Conservation (phyloP, 2,797 vertebrate genomes). For the Ataeniobius toweri region DNA sequence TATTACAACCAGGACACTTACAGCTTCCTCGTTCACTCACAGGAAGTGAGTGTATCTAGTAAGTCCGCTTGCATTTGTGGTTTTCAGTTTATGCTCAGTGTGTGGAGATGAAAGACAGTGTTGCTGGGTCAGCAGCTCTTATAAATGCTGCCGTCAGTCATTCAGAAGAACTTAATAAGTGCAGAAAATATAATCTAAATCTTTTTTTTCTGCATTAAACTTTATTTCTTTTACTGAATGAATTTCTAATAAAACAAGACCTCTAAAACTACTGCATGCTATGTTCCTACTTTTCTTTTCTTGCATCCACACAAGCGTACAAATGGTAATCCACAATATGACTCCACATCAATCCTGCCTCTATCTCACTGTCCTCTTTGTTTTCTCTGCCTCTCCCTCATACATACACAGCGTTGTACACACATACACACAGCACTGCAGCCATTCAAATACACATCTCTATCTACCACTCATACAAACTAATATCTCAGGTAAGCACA, state of each 20-base stretch:
- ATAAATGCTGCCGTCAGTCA: slow-evolving; percentile 46
- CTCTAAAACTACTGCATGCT: slow-evolving; percentile 12
- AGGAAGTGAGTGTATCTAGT: slow-evolving; percentile 23
- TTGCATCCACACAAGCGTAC: slow-evolving; percentile 2
- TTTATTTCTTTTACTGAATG: slow-evolving; percentile 30
- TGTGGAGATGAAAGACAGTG: slow-evolving; percentile 46
- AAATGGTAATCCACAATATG: slow-evolving; percentile 47
- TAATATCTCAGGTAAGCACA: slow-evolving; percentile 80
- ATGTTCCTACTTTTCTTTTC: slow-evolving; percentile 9
- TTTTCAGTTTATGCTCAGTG: slow-evolving; percentile 45
- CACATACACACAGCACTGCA: slow-evolving; percentile 47
- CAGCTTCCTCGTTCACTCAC: slow-evolving; percentile 25
- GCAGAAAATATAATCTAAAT: slow-evolving; percentile 46
- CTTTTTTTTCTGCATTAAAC: slow-evolving; percentile 28
- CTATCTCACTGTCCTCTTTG: slow-evolving; percentile 41
- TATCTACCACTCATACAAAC: slow-evolving; percentile 74
- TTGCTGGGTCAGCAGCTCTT: slow-evolving; percentile 61
- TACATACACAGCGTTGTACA: slow-evolving; percentile 60
- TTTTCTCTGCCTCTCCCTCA: slow-evolving; percentile 55
- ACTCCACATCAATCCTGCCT: slow-evolving; percentile 50
- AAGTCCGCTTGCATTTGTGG: slow-evolving; percentile 43
- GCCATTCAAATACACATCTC: slow-evolving; percentile 77
- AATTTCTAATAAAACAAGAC: slow-evolving; percentile 17
- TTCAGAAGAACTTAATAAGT: slow-evolving; percentile 49
- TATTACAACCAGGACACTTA: slow-evolving; percentile 14